Conservation (phyloP, 2,888 invertebrate species). For the Portevinia maculata region DNA sequence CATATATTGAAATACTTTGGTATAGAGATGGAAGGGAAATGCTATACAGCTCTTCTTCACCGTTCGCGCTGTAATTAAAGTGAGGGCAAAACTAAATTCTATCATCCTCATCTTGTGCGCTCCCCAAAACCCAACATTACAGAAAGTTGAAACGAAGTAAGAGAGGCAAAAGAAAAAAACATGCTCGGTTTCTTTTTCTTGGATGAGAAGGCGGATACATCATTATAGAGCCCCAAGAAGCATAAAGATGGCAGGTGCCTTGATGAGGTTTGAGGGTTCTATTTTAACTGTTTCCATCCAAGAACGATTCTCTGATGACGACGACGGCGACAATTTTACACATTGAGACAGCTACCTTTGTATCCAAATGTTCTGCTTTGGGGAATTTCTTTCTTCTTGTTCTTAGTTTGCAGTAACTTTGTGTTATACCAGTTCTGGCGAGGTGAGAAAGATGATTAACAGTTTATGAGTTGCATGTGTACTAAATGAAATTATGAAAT, state of each 20-base stretch:
- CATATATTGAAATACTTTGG: conserved; percentile 2
- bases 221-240: conserved; percentile 61
- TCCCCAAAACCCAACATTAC: neutral
- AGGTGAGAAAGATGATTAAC: too few species aligned
- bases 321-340: conserved; percentile 17
- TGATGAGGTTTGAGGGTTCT: conserved; percentile 63
- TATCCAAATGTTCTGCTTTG: conserved; percentile 53
- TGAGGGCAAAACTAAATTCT: too few species aligned
- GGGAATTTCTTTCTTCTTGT: conserved; percentile 32
- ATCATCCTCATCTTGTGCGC: too few species aligned
- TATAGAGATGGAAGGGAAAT: neutral
- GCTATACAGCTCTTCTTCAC: neutral
- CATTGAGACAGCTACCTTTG: conserved; percentile 26
- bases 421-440: too few species aligned
- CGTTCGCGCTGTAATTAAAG: too few species aligned
- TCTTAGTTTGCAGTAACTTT: too few species aligned
- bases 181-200: neutral
- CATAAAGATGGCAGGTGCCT: conserved; percentile 70
- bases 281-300: conserved; percentile 71
- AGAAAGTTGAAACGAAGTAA: too few species aligned
- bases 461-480: too few species aligned
- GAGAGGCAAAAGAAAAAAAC: neutral
- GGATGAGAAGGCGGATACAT: conserved; percentile 13
- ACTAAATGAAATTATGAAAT: too few species aligned
- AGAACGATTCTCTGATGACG: conserved; percentile 55